Evolutionary conservation across 2,888 invertebrate species (phyloP).

Genomic region (Ypsolopha scabrella): DNA sequence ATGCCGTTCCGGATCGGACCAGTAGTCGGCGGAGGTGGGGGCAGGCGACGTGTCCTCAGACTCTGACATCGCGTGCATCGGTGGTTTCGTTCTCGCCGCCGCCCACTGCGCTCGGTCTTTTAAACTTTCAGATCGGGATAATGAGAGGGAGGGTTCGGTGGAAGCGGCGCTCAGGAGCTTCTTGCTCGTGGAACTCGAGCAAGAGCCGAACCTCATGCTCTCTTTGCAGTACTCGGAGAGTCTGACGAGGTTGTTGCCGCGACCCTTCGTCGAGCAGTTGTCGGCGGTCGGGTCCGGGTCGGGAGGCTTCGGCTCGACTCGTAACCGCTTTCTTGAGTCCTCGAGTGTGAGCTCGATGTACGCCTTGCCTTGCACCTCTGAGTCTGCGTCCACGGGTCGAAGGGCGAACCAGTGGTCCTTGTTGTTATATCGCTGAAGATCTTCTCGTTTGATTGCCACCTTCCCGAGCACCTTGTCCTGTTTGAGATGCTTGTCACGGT

Average conservation of each 20-base stretch:
- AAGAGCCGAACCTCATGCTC: conserved; percentile 59
- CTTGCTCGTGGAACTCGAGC: conserved; percentile 60
- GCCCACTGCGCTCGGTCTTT: conserved; percentile 58
- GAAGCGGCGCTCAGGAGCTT: conserved; percentile 48
- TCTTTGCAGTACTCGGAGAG: conserved; percentile 62
- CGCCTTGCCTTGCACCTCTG: conserved; percentile 92
- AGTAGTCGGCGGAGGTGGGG: conserved; percentile 62
- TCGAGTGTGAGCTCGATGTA: conserved; percentile 84
- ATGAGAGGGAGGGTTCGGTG: conserved; percentile 49
- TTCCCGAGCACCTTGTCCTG: conserved; percentile 85
- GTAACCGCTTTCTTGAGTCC: conserved; percentile 63
- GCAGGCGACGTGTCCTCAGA: conserved; percentile 41
- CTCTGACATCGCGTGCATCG: conserved; percentile 56
- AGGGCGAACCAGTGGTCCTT: conserved; percentile 94
- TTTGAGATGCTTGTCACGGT: conserved; percentile 85
- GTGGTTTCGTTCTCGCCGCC: conserved; percentile 42
- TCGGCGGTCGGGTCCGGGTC: conserved; percentile 47
- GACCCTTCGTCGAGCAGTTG: conserved; percentile 35
- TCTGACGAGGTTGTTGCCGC: conserved; percentile 54
- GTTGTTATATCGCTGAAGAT: conserved; percentile 87
- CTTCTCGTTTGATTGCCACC: conserved; percentile 89
- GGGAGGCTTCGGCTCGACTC: conserved; percentile 64
- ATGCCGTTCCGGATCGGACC: conserved; percentile 63
- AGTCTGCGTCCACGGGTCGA: conserved; percentile 87
- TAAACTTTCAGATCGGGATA: conserved; percentile 61